These are phyloP conservation scores for Eurytoma adleriae DNA, from an alignment of 2,888 invertebrate species.

Conservation along the genomic window DNA sequence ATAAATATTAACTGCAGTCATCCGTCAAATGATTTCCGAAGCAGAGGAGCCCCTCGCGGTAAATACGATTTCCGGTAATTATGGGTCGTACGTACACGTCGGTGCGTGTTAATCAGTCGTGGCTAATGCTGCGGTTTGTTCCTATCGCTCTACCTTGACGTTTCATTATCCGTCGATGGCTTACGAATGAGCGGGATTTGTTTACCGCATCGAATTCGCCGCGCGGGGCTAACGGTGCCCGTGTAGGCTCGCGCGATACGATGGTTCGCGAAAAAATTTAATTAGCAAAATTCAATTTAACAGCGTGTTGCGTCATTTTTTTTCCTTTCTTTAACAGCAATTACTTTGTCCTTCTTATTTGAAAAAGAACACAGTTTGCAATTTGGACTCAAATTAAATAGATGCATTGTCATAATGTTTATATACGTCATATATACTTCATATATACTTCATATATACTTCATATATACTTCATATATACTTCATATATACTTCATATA, in stretches of 20 bases:
- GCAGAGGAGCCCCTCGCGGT: constrained; percentile 13
- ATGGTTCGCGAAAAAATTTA: too few species aligned
- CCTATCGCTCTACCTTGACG: constrained; percentile 23
- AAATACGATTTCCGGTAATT: constrained; percentile 47
- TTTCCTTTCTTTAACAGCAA: too few species aligned
- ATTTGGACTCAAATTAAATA: too few species aligned
- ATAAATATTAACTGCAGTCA: constrained; percentile 45
- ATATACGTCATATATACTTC: too few species aligned
- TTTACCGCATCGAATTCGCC: constrained; percentile 31
- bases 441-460: too few species aligned
- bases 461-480: too few species aligned
- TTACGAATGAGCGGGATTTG: constrained; percentile 50
- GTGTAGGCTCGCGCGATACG: not conserved
- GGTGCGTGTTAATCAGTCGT: constrained; percentile 50
- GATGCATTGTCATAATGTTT: too few species aligned
- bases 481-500: too few species aligned
- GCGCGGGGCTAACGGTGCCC: constrained; percentile 23
- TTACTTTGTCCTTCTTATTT: too few species aligned
- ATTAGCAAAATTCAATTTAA: too few species aligned
- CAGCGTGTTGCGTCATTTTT: too few species aligned
- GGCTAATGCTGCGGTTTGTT: constrained; percentile 51
- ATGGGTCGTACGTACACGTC: constrained; percentile 30
- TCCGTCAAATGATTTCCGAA: constrained; percentile 47
- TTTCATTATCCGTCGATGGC: constrained; percentile 47
- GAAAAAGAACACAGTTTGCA: too few species aligned